Evolutionary conservation across 2,888 invertebrate species (phyloP), one percentile per base, ranked within the genome.

Genomic region (Falcaria lacertinaria): DNA sequence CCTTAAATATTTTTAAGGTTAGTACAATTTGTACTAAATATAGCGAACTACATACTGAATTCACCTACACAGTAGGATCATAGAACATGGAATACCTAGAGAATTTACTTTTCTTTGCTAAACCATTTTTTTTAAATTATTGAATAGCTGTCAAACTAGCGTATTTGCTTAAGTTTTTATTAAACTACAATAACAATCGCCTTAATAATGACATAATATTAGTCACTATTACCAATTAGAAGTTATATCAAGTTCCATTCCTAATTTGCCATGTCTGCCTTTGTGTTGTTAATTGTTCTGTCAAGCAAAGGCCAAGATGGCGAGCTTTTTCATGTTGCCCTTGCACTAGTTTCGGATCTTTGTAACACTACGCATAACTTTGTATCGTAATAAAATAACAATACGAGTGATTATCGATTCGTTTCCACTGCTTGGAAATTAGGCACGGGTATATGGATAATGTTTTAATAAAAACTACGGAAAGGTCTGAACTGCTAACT

Each of bases 321-420:
- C 33, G 32, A 36, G 36, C 36, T 33, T 35, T 42, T 41, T 28
- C 5, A 45, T 42, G 45, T 43, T 49, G 74, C 57, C 76, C 76
- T 78, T 77, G 77, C 69, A 69, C 75, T 61, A 70, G 56, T 69
- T 75, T 46, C 52, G 55, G 52, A 45, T 54, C 64, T 64, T 67
- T 57, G 47, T 53, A 65, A 64, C 56, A 48, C 48, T 52, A 65
- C 61, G 52, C 7, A 11, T 11, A 28, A 11, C 28, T 11, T 54
- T 33, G 47, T 52, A 52, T 68, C 57, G 59, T 61, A 54, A 50
- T 37, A 56, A 50, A 57, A 62, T 58, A 59, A 69, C 66, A 71
- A 65, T 69, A 52, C 50, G 48, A 51, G 64, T 69, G 64, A 69
- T 72, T 72, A 71, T 61, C 47, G 67, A 74, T 74, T 71, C 57